These are phyloP conservation scores for Hydrotaea diabolus DNA, from an alignment of 2,888 invertebrate genomes.

Conservation along the genomic window DNA sequence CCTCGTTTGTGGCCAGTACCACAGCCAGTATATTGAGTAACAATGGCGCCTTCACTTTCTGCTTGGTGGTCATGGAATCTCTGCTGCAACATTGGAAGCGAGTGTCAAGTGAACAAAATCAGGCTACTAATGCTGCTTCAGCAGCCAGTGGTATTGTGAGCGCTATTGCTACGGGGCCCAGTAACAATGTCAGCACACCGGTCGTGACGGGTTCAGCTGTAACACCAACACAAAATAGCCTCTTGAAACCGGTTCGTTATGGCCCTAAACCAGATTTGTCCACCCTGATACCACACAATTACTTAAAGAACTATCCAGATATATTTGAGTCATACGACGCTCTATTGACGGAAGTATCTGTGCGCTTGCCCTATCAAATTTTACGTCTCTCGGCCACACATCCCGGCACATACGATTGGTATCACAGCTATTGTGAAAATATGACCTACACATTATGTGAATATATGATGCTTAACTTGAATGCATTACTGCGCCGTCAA, in stretches of 20 bases:
- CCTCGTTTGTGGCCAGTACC: conserved; percentile 85
- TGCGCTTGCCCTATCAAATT: conserved; percentile 96
- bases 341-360: conserved; percentile 96
- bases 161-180: conserved; percentile 57
- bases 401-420: conserved; percentile 79
- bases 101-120: conserved; percentile 79
- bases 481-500: conserved; percentile 91
- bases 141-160: conserved; percentile 55
- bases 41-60: conserved; percentile 87
- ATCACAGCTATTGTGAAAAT: conserved; percentile 86
- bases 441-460: conserved; percentile 89
- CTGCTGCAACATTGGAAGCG: conserved; percentile 89
- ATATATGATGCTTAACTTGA: conserved; percentile 92
- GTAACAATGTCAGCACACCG: conserved; percentile 54
- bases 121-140: conserved; percentile 59
- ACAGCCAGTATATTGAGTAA: conserved; percentile 87
- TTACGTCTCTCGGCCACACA: conserved; percentile 79
- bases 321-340: conserved; percentile 97
- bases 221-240: conserved; percentile 76
- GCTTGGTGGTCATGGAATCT: conserved; percentile 86
- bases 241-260: conserved; percentile 91
- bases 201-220: conserved; percentile 60
- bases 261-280: conserved; percentile 96
- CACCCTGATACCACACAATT: conserved; percentile 95
- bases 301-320: conserved; percentile 95